Conservation (phyloP, 1,140 invertebrate genomes). For the Drosophila chauvacae region DNA sequence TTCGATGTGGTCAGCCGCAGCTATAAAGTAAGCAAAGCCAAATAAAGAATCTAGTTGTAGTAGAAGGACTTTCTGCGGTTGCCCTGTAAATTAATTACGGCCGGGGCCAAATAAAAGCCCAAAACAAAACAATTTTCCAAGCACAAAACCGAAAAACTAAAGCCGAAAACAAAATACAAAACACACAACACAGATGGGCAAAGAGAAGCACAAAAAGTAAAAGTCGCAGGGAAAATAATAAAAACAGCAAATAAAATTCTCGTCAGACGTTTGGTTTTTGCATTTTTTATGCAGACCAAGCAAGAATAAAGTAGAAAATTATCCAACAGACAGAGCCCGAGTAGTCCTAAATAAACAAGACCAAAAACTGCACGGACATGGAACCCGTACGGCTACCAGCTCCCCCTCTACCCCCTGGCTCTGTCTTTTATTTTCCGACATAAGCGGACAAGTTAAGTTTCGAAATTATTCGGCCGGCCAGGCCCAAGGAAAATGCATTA, state of each 20-base stretch:
- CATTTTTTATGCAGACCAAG: constrained; percentile 73
- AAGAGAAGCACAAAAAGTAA: neutral
- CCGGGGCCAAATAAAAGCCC: constrained; percentile 38
- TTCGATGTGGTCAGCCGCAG: constrained; percentile 40
- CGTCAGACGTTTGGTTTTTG: constrained; percentile 58
- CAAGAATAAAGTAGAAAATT: constrained; percentile 58
- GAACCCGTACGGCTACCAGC: constrained; percentile 15
- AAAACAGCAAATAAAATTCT: constrained; percentile 59
- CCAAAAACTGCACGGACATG: constrained; percentile 70
- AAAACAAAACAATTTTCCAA: constrained; percentile 51
- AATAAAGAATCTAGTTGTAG: constrained; percentile 44
- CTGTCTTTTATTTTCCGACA: constrained; percentile 23
- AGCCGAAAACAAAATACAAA: constrained; percentile 30
- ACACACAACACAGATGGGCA: constrained; percentile 3
- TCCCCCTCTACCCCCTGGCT: neutral
- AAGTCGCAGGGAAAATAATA: constrained; percentile 43
- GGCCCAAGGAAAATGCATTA: constrained; percentile 75
- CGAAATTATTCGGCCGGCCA: constrained; percentile 53
- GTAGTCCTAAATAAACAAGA: constrained; percentile 78
- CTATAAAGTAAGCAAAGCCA: constrained; percentile 54
- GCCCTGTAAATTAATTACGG: constrained; percentile 72
- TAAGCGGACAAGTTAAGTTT: constrained; percentile 63
- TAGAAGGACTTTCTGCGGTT: constrained; percentile 50
- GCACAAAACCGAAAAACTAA: constrained; percentile 30
- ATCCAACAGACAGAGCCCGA: constrained; percentile 57